Percentiles rank a stretch among this genome's conserved stretches.
phyloP scores from a whole-genome alignment of 2,113 vertebrate genomes.

The Anguilla rostrata region DNA sequence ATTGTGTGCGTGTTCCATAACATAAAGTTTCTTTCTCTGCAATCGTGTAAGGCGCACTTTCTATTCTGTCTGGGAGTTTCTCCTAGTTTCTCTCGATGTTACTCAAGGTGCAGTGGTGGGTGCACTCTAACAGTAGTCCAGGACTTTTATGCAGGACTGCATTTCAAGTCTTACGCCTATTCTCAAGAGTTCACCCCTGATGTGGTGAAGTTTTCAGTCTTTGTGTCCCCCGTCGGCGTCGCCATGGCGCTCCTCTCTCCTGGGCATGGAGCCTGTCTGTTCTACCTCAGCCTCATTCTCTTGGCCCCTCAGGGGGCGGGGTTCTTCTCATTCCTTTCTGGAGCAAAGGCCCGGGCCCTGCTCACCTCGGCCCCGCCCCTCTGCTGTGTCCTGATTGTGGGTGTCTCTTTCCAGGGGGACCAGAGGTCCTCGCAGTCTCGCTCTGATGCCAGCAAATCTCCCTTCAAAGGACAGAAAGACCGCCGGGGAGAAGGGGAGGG shows the following conservation, averaged over 20 bases:
- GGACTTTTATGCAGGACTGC: not conserved
- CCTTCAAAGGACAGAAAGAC: slow-evolving; percentile 79
- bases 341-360: not conserved
- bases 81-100: not conserved
- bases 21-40: not conserved
- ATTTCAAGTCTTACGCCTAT: not conserved
- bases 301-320: not conserved
- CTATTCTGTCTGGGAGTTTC: not conserved
- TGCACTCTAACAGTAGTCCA: not conserved
- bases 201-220: not conserved
- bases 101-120: not conserved
- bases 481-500: slow-evolving; percentile 84
- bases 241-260: no score
- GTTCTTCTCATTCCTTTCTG: not conserved
- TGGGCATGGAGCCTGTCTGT: not conserved
- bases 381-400: slow-evolving; percentile 7
- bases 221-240: not conserved
- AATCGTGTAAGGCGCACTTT: not conserved
- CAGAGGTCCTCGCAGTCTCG: slow-evolving; percentile 55
- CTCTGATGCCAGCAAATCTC: slow-evolving; percentile 40
- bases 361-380: not conserved
- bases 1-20: not conserved
- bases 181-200: not conserved
- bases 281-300: not conserved
- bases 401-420: slow-evolving; percentile 54